phyloP scores from a whole-genome alignment of 2,888 invertebrate species.

The Gnatocerus cornutus region DNA sequence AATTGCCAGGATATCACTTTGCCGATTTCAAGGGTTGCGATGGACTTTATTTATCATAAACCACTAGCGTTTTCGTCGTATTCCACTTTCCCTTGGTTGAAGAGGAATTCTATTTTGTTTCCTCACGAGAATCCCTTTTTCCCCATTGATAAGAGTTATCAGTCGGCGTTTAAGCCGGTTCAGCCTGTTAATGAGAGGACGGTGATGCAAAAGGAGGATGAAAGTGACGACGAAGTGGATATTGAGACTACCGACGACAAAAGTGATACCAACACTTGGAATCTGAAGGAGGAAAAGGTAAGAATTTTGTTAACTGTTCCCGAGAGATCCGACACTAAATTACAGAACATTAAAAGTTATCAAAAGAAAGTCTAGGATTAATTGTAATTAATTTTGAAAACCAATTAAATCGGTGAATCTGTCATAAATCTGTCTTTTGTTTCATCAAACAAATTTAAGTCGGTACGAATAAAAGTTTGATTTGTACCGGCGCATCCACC shows the following conservation, averaged over 20 bases:
- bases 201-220: constrained; percentile 71
- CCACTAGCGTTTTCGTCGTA: constrained; percentile 80
- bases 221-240: constrained; percentile 88
- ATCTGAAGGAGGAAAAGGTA: constrained; percentile 73
- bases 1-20: constrained; percentile 73
- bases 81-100: constrained; percentile 80
- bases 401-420: no score
- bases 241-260: constrained; percentile 91
- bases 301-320: constrained; percentile 54
- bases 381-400: no score
- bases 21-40: constrained; percentile 80
- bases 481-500: no score
- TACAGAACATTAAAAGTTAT: no score
- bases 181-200: constrained; percentile 66
- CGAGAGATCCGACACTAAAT: no score
- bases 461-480: no score
- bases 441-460: no score
- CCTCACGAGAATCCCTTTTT: constrained; percentile 73
- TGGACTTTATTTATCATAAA: constrained; percentile 87
- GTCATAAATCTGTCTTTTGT: no score
- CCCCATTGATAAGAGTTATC: constrained; percentile 69
- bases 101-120: constrained; percentile 73
- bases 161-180: constrained; percentile 77
- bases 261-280: constrained; percentile 65
- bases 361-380: no score